These are phyloP conservation scores for Formica selysi DNA, from an alignment of 1,140 invertebrate genomes.

Conservation along the genomic window DNA sequence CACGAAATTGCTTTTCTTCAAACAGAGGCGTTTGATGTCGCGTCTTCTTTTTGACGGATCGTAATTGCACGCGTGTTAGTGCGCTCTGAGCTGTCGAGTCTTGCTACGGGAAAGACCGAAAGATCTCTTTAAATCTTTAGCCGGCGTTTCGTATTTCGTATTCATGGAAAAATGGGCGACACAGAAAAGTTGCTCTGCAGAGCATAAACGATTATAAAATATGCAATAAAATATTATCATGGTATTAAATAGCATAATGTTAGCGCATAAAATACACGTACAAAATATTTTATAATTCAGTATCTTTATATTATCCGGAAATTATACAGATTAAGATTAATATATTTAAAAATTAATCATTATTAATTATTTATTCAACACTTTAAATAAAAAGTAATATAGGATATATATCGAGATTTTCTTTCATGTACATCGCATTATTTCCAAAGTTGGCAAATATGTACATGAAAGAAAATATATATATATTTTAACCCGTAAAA, in stretches of 20 bases:
- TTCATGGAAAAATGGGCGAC: conserved; percentile 44
- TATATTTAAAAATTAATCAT: not conserved
- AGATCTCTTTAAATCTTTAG: conserved; percentile 33
- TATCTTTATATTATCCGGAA: not conserved
- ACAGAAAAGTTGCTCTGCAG: conserved; percentile 3
- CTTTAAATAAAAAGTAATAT: not conserved
- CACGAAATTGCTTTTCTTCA: conserved; percentile 68
- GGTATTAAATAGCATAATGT: conserved; percentile 28
- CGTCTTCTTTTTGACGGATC: conserved; percentile 57
- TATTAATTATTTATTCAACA: not conserved
- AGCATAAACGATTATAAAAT: not conserved
- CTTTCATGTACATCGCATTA: not conserved
- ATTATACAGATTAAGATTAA: not conserved
- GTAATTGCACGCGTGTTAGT: conserved; percentile 47
- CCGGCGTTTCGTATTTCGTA: conserved; percentile 38
- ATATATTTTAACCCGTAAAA: too few relatives aligned
- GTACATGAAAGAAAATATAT: too few relatives aligned
- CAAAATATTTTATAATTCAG: not conserved
- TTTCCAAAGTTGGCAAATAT: not conserved
- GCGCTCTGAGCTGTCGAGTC: conserved; percentile 19
- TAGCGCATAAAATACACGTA: too few relatives aligned
- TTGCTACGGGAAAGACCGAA: conserved; percentile 17
- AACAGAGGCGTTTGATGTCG: conserved; percentile 61
- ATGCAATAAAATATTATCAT: conserved; percentile 7
- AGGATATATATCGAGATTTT: not conserved